phyloP scores from a whole-genome alignment of 2,888 invertebrate genomes.

The Rhingia campestris region DNA sequence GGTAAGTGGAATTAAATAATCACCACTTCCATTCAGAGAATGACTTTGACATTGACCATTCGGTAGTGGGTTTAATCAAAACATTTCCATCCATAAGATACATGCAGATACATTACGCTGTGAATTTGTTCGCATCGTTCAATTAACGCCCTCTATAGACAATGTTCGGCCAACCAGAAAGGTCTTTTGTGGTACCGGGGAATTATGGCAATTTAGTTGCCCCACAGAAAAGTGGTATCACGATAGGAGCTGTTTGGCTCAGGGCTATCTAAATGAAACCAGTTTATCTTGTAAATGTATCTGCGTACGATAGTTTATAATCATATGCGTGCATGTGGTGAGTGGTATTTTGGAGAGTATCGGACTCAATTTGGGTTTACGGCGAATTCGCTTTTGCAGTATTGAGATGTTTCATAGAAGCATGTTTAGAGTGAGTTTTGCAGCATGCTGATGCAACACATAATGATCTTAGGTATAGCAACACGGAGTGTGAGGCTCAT shows the following conservation, averaged over 20 bases:
- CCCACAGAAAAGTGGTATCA: conserved; percentile 1
- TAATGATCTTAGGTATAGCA: no score
- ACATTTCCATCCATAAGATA: conserved; percentile 18
- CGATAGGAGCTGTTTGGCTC: conserved; percentile 19
- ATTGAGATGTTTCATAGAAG: background rate
- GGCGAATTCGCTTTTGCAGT: conserved; percentile 20
- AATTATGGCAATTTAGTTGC: conserved; percentile 43
- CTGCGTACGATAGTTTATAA: conserved; percentile 8
- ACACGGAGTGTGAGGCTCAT: no score
- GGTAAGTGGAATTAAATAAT: conserved; percentile 27
- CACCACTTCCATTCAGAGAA: conserved; percentile 43
- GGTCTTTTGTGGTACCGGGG: conserved; percentile 49
- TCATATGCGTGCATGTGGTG: background rate
- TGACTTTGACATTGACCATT: conserved; percentile 73
- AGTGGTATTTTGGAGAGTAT: background rate
- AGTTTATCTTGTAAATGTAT: conserved; percentile 50
- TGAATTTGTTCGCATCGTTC: conserved; percentile 37
- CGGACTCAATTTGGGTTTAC: conserved; percentile 8
- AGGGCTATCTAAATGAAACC: conserved; percentile 59
- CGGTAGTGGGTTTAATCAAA: conserved; percentile 43
- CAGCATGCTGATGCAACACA: background rate
- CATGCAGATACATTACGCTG: conserved; percentile 15
- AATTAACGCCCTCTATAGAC: conserved; percentile 53
- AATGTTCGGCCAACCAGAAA: conserved; percentile 32
- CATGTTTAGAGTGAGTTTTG: background rate